phyloP scores from a whole-genome alignment of 2,888 invertebrate species.

The Didymodactylos carnosus region DNA sequence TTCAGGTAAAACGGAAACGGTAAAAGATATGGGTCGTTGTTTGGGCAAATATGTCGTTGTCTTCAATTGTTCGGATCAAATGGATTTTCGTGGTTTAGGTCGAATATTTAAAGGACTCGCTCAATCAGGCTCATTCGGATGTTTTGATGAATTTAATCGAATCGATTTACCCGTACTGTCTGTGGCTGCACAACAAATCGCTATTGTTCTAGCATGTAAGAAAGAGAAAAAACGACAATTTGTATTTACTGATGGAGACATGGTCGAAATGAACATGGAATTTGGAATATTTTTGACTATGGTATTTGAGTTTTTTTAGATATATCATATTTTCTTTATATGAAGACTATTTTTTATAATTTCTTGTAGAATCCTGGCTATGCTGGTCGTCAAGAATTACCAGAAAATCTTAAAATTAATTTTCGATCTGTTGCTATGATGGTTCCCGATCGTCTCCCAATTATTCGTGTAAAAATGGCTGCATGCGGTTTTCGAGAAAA shows the following conservation, averaged over 20 bases:
- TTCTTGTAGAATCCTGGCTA: slow-evolving; percentile 37
- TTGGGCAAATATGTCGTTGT: slow-evolving; percentile 35
- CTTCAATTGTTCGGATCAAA: slow-evolving; percentile 37
- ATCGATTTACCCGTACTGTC: slow-evolving; percentile 79
- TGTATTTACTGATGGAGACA: slow-evolving; percentile 78
- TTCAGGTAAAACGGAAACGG: slow-evolving; percentile 30
- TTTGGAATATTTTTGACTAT: slow-evolving; percentile 92
- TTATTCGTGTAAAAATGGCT: slow-evolving; percentile 35
- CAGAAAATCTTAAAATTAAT: slow-evolving; percentile 37
- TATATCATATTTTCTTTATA: background rate
- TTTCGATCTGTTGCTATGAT: slow-evolving; percentile 36
- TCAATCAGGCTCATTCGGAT: slow-evolving; percentile 36
- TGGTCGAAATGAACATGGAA: slow-evolving; percentile 73
- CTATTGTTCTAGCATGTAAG: slow-evolving; percentile 63
- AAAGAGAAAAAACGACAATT: slow-evolving; percentile 77
- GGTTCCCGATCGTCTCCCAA: slow-evolving; percentile 36
- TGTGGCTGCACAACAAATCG: slow-evolving; percentile 88
- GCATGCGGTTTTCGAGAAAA: slow-evolving; percentile 35
- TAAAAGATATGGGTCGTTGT: slow-evolving; percentile 35
- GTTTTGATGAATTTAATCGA: slow-evolving; percentile 36
- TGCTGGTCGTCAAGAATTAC: slow-evolving; percentile 35
- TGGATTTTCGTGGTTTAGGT: slow-evolving; percentile 36
- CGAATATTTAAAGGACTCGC: slow-evolving; percentile 35
- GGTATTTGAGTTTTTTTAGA: too few species aligned
- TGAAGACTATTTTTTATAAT: too few species aligned